These are phyloP conservation scores for Dorcus hopei DNA, from an alignment of 2,888 invertebrate genomes.

Conservation along the genomic window DNA sequence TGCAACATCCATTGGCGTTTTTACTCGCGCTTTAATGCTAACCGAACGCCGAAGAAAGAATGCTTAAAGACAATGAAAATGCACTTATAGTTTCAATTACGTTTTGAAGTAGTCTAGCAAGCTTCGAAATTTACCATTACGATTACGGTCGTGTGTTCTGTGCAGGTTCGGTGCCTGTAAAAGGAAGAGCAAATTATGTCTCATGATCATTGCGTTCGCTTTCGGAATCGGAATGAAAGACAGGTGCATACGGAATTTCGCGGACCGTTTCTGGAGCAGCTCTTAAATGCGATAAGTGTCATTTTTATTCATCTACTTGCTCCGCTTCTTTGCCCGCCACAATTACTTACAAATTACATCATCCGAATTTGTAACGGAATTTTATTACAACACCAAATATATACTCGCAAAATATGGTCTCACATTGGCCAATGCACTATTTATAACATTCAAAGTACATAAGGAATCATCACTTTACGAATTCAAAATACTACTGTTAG, in stretches of 20 bases:
- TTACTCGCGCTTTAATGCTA: too few species aligned
- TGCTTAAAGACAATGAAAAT: too few species aligned
- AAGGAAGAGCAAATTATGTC: slow-evolving; percentile 27
- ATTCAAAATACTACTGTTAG: too few species aligned
- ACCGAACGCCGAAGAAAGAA: too few species aligned
- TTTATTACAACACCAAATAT: neutral
- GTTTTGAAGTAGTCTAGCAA: slow-evolving; percentile 17
- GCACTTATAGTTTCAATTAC: slow-evolving; percentile 15
- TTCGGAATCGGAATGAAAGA: slow-evolving; percentile 26
- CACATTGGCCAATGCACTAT: too few species aligned
- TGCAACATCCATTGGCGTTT: too few species aligned
- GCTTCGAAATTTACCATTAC: slow-evolving; percentile 17
- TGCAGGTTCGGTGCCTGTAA: slow-evolving; percentile 21
- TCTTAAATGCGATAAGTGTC: slow-evolving; percentile 10
- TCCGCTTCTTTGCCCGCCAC: neutral
- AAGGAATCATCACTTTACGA: too few species aligned
- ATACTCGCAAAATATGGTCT: too few species aligned
- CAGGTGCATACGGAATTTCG: slow-evolving; percentile 24
- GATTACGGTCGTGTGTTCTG: slow-evolving; percentile 21
- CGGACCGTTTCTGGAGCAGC: slow-evolving; percentile 16
- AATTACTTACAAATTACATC: neutral
- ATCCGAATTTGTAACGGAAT: neutral
- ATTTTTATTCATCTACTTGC: slow-evolving; percentile 5
- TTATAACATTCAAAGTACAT: too few species aligned
- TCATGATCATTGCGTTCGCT: slow-evolving; percentile 17